Evolutionary conservation across 2,888 invertebrate genomes (phyloP).

Genomic region (Sthenelais limicola): DNA sequence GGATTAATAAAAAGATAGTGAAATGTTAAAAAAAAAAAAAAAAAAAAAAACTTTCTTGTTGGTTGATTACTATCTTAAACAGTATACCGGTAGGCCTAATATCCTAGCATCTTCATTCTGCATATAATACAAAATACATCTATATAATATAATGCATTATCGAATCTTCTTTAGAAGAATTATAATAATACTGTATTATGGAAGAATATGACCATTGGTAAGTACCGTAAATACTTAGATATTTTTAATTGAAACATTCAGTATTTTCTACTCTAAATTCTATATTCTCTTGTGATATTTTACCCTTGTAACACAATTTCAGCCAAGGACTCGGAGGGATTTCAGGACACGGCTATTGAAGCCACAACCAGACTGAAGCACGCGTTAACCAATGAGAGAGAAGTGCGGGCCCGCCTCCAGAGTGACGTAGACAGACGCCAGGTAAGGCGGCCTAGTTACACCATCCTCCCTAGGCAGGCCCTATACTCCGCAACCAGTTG

Average conservation of each 20-base stretch:
- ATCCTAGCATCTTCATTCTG: no score
- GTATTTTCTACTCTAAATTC: constrained; percentile 3
- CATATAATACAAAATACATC: no score
- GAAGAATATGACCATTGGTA: not conserved
- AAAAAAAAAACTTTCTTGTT: no score
- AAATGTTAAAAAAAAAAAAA: no score
- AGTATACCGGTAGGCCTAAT: no score
- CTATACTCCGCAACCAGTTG: no score
- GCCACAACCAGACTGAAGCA: constrained; percentile 62
- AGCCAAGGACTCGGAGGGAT: constrained; percentile 60
- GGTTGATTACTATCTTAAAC: no score
- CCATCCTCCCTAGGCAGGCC: no score
- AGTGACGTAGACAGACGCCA: constrained; percentile 52
- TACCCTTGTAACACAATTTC: constrained; percentile 14
- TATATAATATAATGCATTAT: no score
- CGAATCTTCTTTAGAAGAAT: no score
- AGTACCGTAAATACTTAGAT: not conserved
- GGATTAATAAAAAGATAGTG: no score
- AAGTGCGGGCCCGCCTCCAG: constrained; percentile 59
- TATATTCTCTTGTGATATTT: constrained; percentile 28
- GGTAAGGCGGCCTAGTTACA: no score
- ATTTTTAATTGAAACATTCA: not conserved
- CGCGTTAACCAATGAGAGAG: constrained; percentile 61
- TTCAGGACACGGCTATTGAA: constrained; percentile 62
- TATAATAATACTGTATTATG: not conserved